Evolutionary conservation across 2,797 vertebrate genomes (phyloP).

Genomic region (Acrossocheilus fasciatus): DNA sequence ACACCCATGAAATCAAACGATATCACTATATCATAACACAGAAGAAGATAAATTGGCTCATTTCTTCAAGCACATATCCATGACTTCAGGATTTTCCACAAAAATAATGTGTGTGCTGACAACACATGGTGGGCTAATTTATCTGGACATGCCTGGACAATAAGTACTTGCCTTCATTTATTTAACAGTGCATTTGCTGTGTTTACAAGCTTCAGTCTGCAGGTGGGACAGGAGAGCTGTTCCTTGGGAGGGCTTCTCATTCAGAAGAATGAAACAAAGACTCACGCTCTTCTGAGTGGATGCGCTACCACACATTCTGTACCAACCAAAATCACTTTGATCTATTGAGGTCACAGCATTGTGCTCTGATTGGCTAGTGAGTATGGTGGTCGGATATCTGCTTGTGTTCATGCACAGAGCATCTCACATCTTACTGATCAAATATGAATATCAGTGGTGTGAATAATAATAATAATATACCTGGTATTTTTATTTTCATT

Average conservation of each 20-base stretch:
- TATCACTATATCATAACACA: neutral
- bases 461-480: neutral
- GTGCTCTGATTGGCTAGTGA: constrained; percentile 70
- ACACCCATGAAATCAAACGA: neutral
- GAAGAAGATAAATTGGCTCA: neutral
- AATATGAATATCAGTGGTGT: neutral
- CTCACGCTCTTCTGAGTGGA: neutral
- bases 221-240: constrained; percentile 20
- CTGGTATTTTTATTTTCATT: neutral
- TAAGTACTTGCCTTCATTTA: neutral
- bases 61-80: neutral
- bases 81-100: neutral
- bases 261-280: constrained; percentile 16
- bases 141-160: neutral
- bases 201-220: constrained; percentile 3
- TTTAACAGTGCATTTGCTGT: neutral
- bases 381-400: constrained; percentile 19
- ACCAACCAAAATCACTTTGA: constrained; percentile 76
- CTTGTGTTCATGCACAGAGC: neutral
- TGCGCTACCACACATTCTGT: constrained; percentile 57
- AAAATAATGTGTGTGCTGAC: neutral
- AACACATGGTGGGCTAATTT: neutral
- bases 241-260: neutral
- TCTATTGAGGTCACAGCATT: constrained; percentile 78
- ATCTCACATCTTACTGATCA: neutral